phyloP scores from a whole-genome alignment of 2,888 invertebrate species.

The Tipula unca region DNA sequence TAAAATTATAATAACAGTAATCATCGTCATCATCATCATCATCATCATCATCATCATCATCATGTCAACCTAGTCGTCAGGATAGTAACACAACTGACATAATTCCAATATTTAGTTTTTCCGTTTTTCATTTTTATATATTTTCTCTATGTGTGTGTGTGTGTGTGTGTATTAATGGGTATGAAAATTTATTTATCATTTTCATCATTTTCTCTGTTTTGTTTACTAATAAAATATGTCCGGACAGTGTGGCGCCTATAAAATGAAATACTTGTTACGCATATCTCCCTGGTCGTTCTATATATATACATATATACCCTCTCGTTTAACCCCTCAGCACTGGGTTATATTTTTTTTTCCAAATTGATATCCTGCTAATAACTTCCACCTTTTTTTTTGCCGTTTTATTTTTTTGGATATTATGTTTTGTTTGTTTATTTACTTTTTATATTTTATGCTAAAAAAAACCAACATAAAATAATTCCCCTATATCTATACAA shows the following conservation, averaged over 20 bases:
- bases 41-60: not conserved
- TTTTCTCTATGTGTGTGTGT: not conserved
- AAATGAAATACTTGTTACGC: not conserved
- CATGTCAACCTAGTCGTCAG: not conserved
- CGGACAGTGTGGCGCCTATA: conserved; percentile 8
- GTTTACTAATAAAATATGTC: conserved; percentile 14
- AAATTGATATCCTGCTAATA: conserved; percentile 14
- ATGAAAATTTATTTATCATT: conserved; percentile 9
- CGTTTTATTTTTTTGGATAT: not conserved
- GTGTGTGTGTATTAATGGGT: not conserved
- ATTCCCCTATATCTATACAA: not conserved
- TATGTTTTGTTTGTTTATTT: not conserved
- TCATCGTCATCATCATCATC: not conserved
- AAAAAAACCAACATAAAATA: not conserved
- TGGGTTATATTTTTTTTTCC: not conserved
- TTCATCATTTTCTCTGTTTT: not conserved
- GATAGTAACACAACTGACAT: not conserved
- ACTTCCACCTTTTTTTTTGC: not conserved
- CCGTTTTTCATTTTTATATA: not conserved
- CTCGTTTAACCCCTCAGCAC: not conserved
- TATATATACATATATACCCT: not conserved
- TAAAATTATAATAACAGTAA: not conserved
- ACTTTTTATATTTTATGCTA: not conserved
- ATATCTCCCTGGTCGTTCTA: not conserved
- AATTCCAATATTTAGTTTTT: not conserved